Evolutionary conservation across 2,797 vertebrate species (phyloP).

Genomic region (Mallotus villosus): DNA sequence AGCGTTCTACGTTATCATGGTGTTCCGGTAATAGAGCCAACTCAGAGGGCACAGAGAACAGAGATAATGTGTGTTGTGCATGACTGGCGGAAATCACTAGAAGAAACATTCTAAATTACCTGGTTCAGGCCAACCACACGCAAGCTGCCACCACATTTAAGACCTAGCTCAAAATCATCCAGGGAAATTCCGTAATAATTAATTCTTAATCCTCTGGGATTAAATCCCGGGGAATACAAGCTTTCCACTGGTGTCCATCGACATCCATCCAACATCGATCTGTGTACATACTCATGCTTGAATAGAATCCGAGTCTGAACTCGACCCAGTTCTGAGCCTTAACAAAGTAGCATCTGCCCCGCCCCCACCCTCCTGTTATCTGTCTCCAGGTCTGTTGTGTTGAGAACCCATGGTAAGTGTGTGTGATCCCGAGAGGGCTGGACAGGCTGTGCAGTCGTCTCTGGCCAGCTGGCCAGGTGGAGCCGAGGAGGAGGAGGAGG

Average conservation of each 20-base stretch:
- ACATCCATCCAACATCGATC: no score
- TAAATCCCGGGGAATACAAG: background rate
- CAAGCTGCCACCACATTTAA: no score
- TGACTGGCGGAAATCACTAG: no score
- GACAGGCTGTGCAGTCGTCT: background rate
- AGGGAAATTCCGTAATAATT: background rate
- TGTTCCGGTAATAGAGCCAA: no score
- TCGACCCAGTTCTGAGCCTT: no score
- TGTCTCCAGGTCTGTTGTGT: background rate
- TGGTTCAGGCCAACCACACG: no score
- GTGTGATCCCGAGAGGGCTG: background rate
- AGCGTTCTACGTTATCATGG: no score
- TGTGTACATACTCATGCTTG: no score
- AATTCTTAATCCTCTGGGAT: background rate
- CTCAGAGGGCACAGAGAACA: no score
- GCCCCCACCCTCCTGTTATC: background rate
- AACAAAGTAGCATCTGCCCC: background rate
- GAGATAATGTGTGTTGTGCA: no score
- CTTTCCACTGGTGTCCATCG: background rate
- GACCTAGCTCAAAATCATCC: background rate
- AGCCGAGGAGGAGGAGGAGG: constrained; percentile 18
- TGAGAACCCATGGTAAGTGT: background rate
- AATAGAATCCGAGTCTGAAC: no score
- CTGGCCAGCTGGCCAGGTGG: background rate
- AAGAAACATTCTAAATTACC: no score